Evolutionary conservation across 2,888 invertebrate species (phyloP).

Genomic region (Oxyscelio sp.): DNA sequence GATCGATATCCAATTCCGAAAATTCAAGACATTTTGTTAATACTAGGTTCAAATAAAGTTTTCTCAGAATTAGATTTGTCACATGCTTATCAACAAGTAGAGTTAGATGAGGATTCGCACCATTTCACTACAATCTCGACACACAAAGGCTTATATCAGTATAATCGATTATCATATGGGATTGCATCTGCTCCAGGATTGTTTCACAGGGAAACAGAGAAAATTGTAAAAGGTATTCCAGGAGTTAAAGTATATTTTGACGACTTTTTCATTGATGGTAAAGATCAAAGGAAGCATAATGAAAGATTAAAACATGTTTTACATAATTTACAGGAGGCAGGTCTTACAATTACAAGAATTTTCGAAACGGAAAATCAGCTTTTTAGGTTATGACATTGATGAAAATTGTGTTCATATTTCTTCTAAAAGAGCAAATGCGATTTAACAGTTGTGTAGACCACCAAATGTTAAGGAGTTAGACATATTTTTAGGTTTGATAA

Average conservation of each 20-base stretch:
- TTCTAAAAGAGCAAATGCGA: too few species aligned
- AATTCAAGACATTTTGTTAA: constrained; percentile 80
- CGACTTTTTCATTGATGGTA: constrained; percentile 80
- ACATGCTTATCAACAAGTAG: constrained; percentile 83
- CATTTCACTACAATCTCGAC: constrained; percentile 80
- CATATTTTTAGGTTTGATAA: too few species aligned
- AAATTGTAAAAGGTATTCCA: constrained; percentile 77
- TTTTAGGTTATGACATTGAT: too few species aligned
- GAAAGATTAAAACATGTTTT: constrained; percentile 77
- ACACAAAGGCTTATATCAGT: constrained; percentile 71
- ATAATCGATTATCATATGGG: constrained; percentile 82
- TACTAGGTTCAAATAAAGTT: constrained; percentile 49
- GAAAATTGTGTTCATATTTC: too few species aligned
- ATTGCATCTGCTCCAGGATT: constrained; percentile 81
- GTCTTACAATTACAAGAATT: too few species aligned
- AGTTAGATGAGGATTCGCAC: constrained; percentile 78
- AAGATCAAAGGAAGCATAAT: constrained; percentile 74
- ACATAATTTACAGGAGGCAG: too few species aligned
- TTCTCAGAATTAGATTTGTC: constrained; percentile 80
- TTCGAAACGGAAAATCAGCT: too few species aligned
- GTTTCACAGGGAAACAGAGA: constrained; percentile 76
- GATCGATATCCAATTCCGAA: constrained; percentile 79
- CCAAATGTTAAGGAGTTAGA: too few species aligned
- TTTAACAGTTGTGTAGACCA: too few species aligned
- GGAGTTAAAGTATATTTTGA: constrained; percentile 76